Conservation (phyloP, 2,888 invertebrate genomes). For the Leptopilina drosophilae region DNA sequence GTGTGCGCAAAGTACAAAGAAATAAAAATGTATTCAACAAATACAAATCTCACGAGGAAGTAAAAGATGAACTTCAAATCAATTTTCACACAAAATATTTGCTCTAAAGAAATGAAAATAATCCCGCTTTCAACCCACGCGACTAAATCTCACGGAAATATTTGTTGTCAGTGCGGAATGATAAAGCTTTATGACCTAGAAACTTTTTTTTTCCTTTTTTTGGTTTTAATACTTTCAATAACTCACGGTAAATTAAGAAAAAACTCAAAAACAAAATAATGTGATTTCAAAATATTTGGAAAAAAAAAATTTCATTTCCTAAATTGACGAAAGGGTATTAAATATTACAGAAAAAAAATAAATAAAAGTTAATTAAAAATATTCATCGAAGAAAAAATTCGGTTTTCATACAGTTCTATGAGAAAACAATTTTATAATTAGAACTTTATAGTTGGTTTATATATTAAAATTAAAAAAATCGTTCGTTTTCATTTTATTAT, state of each 20-base stretch:
- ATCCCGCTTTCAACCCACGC: neutral
- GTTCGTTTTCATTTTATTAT: no score
- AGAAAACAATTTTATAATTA: no score
- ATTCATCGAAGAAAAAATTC: no score
- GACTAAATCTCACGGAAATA: neutral
- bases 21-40: neutral
- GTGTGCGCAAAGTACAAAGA: neutral
- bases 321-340: no score
- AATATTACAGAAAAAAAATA: no score
- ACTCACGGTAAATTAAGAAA: neutral
- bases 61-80: conserved; percentile 6
- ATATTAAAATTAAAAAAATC: no score
- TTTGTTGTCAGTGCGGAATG: neutral
- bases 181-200: conserved; percentile 2
- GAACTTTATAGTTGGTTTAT: no score
- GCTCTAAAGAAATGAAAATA: conserved; percentile 15
- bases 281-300: neutral
- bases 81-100: conserved; percentile 20
- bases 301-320: no score
- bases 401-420: no score
- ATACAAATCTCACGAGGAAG: neutral
- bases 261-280: neutral
- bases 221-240: neutral
- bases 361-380: no score
- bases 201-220: neutral